Evolutionary conservation across 2,797 vertebrate species (phyloP), one percentile per base, ranked within the genome.

Genomic region (Hafferia zeledoni): DNA sequence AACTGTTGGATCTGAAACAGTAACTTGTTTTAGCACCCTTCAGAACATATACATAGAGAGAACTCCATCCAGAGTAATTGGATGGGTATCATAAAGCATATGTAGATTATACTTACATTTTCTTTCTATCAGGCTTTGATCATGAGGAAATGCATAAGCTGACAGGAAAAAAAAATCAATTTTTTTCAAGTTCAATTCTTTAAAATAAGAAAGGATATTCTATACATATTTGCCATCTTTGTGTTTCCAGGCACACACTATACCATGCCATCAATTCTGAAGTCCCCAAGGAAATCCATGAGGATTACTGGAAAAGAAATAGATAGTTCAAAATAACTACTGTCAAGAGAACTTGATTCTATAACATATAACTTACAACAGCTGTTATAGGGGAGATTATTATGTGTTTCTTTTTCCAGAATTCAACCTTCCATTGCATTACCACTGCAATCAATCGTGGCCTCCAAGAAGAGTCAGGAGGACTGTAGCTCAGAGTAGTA

Each of bases 1-100:
- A 97, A 97, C 95, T 92, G 94, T 94, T 87, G 19, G 76, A 78
- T 90, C 68, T 93, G 86, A 96, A 96, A 95, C 82, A 4, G 50
- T 59, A 80, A 90, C 95, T 94, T 93, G 81, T 72, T 96, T 97
- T 83, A 94, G 91, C 84, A 93, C 64, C 47, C 72, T 82, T 80
- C 63, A 79, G 47, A 78, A 67, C 13, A 52, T 17, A 61, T 4
- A 37, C 6, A 50, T 18, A 83, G 49, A 30, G 30, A 71, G 60
- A 92, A 89, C 49, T 43, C 56, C 59, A 74, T 59, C 31, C 69
- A 41, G 68, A 60, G 56, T 79, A 91, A 84, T 59, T 94, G 80
- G 86, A 71, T 74, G 44, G 18, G 14, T 59, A 65, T 43, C 6
- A 20, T 37, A 84, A 86, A 90, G 31, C 20, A 59, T 37, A 41